Evolutionary conservation across 64 coral and sea anemone species (phyloP).

Genomic region (Stichodactyla helianthus): DNA sequence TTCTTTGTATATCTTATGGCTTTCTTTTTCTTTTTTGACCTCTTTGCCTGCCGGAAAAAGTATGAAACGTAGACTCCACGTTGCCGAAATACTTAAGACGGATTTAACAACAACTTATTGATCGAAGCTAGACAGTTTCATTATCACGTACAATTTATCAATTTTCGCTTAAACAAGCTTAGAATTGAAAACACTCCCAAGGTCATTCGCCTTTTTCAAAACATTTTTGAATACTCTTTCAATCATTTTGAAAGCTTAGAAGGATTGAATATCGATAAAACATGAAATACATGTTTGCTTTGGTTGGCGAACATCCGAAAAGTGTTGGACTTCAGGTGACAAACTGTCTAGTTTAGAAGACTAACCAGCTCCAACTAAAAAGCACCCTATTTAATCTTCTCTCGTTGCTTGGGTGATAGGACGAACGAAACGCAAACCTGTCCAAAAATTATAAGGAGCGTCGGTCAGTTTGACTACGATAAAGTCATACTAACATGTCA

Average conservation of each 20-base stretch:
- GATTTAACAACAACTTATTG: too few relatives aligned
- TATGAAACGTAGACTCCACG: too few relatives aligned
- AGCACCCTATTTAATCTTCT: background rate
- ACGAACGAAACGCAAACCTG: background rate
- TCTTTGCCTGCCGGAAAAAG: too few relatives aligned
- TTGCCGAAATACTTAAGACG: too few relatives aligned
- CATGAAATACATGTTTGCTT: background rate
- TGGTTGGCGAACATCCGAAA: background rate
- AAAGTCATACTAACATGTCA: background rate
- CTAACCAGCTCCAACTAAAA: background rate
- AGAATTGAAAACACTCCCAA: background rate
- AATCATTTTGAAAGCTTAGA: background rate
- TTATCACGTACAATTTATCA: too few relatives aligned
- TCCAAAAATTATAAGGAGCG: background rate
- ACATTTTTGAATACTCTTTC: background rate
- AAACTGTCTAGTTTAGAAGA: background rate
- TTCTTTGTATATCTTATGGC: too few relatives aligned
- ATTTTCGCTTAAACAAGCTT: background rate
- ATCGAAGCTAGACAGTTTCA: too few relatives aligned
- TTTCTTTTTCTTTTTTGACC: too few relatives aligned
- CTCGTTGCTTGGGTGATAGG: background rate
- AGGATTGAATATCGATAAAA: background rate
- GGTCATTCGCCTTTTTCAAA: background rate
- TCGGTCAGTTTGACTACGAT: background rate
- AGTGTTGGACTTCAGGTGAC: background rate